These are phyloP conservation scores for Aethes cnicana DNA, from an alignment of 2,888 invertebrate species.

Conservation along the genomic window DNA sequence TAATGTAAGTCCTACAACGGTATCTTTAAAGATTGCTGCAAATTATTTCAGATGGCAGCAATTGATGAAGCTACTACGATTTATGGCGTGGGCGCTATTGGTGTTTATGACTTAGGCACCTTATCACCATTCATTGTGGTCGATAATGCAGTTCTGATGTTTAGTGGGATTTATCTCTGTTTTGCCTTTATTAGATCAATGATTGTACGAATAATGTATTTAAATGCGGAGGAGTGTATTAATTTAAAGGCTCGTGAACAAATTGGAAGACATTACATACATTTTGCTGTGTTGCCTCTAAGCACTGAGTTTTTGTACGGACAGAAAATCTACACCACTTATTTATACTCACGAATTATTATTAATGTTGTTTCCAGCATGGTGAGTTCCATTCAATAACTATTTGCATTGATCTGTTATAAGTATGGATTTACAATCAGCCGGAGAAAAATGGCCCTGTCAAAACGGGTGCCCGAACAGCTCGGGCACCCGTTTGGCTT, in stretches of 20 bases:
- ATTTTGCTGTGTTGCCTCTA: conserved; percentile 56
- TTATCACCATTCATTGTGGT: conserved; percentile 60
- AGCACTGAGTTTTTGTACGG: conserved; percentile 55
- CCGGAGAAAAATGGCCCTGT: no score
- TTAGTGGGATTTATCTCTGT: conserved; percentile 48
- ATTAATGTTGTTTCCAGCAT: conserved; percentile 45
- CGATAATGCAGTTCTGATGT: conserved; percentile 61
- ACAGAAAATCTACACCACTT: conserved; percentile 53
- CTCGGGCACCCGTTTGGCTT: no score
- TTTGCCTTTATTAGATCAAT: conserved; percentile 53
- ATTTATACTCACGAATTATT: conserved; percentile 53
- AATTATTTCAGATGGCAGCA: conserved; percentile 50
- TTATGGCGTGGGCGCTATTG: conserved; percentile 61
- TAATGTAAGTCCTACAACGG: no score
- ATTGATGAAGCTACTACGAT: conserved; percentile 46
- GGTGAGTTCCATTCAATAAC: conserved; percentile 43
- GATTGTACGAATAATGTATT: conserved; percentile 50
- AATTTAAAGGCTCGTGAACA: conserved; percentile 39
- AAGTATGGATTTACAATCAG: no score
- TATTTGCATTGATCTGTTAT: no score
- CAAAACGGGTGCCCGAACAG: no score
- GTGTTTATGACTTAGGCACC: conserved; percentile 57
- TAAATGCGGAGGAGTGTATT: conserved; percentile 48
- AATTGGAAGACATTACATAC: conserved; percentile 40
- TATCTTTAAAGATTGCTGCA: no score